Evolutionary conservation across 2,113 vertebrate species (phyloP), one percentile per base, ranked within the genome.

Genomic region (Urocolius indicus): DNA sequence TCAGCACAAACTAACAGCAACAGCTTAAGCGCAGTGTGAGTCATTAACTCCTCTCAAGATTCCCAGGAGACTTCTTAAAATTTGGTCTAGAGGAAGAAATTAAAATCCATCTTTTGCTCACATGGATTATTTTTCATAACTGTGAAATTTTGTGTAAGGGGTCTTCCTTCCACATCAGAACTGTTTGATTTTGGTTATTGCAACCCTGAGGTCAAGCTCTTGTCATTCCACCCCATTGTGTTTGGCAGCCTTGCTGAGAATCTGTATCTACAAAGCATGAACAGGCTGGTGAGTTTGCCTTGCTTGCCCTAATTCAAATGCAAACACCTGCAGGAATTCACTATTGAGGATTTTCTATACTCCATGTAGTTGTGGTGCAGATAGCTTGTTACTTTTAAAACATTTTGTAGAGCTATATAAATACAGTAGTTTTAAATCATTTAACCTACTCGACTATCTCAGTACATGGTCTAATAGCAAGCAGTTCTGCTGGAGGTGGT

Each of bases 181-280:
- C 2, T 12, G 12, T 23, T 8, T n/a, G 27, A 18, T 5, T 36
- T 66, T 19, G 27, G 41, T 30, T 49, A 36, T 10, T 12, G 27
- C n/a, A 55, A 15, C 6, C 16, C 36, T 8, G 13, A 6, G 7
- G 27, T n/a, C 30, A 32, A 65, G 43, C 23, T 67, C 62, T 13
- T 5, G 12, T 7, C 2, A 0, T 46, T 36, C 22, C 15, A 24
- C 2, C 5, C 34, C 1, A 1, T 3, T 3, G 9, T 2, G 5
- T 26, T 22, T 29, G n/a, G 15, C 8, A 59, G 55, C 45, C 38
- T 75, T 36, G 18, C 23, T 10, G 41, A 22, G 66, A 83, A 48
- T 16, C 27, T 7, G 0, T 2, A 17, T 29, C 1, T 19, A 9
- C 8, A 5, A 41, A 45, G 17, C 1, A 2, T 16, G 26, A 22